Conservation (phyloP, 2,113 vertebrate genomes). For the Salminus brasiliensis region DNA sequence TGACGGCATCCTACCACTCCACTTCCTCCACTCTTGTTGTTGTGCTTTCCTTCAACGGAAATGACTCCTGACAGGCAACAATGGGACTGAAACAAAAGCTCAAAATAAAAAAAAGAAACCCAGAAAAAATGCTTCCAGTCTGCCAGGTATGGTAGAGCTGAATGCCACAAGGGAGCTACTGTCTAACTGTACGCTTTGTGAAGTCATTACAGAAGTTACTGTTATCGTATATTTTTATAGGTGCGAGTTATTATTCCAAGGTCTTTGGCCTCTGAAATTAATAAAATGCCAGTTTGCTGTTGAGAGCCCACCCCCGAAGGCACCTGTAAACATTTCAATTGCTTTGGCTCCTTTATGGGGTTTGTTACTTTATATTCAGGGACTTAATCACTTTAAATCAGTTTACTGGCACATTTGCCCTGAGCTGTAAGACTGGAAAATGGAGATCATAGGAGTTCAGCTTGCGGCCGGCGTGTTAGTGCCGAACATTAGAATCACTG, state of each 20-base stretch:
- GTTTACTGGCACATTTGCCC: not conserved
- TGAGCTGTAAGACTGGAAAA: constrained; percentile 8
- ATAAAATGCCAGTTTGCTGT: constrained; percentile 27
- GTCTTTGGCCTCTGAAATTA: constrained; percentile 13
- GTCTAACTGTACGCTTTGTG: constrained; percentile 47
- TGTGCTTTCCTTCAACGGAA: constrained; percentile 47
- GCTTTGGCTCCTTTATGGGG: constrained; percentile 8
- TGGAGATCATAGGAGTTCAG: constrained; percentile 8
- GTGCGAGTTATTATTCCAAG: constrained; percentile 1
- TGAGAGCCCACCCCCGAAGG: constrained; percentile 3
- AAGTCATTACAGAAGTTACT: constrained; percentile 38
- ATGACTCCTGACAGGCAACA: constrained; percentile 57
- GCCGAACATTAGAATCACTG: constrained; percentile 22
- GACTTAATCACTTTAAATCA: constrained; percentile 23
- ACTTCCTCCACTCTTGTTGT: constrained; percentile 57
- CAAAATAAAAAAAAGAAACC: no score
- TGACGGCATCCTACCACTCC: constrained; percentile 63
- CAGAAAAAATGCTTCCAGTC: constrained; percentile 45
- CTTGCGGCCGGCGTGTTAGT: not conserved
- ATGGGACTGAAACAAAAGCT: constrained; percentile 13
- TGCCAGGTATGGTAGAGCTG: constrained; percentile 33
- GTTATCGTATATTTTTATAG: constrained; percentile 5
- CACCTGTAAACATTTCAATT: constrained; percentile 20
- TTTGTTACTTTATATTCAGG: constrained; percentile 28
- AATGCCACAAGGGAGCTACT: not conserved